These are phyloP conservation scores for Nesoenas mayeri DNA, from an alignment of 2,113 vertebrate species.

Conservation along the genomic window DNA sequence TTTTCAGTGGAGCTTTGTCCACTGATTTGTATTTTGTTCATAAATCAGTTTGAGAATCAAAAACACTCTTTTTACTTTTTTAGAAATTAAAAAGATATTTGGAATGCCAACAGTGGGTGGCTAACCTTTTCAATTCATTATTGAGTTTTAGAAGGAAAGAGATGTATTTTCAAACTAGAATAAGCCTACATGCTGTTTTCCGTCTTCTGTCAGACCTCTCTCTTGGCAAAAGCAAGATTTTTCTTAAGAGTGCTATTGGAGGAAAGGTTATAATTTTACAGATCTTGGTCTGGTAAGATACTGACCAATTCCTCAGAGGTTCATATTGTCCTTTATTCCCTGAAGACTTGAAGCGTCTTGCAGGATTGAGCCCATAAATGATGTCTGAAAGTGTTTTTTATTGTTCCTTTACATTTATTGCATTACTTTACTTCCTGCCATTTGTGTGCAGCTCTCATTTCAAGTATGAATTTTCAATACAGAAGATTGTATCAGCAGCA, in stretches of 20 bases:
- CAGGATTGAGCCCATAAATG: background rate
- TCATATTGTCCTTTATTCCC: background rate
- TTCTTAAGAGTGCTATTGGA: background rate
- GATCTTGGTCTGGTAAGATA: background rate
- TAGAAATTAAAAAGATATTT: background rate
- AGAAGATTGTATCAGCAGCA: slow-evolving; percentile 4
- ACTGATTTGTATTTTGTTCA: background rate
- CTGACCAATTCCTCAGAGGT: background rate
- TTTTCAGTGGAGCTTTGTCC: background rate
- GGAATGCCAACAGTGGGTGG: background rate
- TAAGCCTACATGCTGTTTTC: background rate
- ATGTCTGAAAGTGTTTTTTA: background rate
- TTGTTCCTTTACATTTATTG: background rate
- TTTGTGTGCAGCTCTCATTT: background rate
- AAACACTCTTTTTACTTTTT: background rate
- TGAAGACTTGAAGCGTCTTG: background rate
- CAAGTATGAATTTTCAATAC: background rate
- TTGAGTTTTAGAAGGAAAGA: background rate
- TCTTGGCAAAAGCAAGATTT: background rate
- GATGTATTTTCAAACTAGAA: background rate
- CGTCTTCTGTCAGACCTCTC: background rate
- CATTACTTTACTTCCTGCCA: background rate
- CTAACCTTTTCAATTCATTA: background rate
- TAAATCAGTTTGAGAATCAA: background rate
- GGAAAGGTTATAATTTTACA: background rate